A percentile compares a stretch with the other conserved stretches of the same genome.
Evolutionary conservation across 2,113 vertebrate genomes (phyloP).

Genomic region (Lamprologus ornatipinnis): DNA sequence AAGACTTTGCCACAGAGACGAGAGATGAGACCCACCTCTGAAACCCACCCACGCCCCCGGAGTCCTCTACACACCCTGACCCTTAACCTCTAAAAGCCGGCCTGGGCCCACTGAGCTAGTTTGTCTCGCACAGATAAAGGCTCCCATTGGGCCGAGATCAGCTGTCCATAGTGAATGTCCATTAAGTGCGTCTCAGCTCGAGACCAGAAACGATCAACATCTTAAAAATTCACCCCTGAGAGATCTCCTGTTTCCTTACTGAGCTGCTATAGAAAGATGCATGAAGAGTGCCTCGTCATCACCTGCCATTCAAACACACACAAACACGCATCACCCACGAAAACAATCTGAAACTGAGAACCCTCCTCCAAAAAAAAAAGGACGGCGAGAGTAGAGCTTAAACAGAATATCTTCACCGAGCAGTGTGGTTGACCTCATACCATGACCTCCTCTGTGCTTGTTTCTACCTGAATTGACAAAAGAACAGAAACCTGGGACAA

Average conservation of each 20-base stretch:
- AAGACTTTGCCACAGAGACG: constrained; percentile 76
- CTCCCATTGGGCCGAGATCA: neutral
- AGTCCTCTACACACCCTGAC: constrained; percentile 2
- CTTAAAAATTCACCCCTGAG: neutral
- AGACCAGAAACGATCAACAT: neutral
- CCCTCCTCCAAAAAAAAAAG: neutral
- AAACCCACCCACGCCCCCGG: neutral
- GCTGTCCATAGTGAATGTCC: constrained; percentile 4
- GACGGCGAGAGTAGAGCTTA: neutral
- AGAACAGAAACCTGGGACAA: neutral
- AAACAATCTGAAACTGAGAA: neutral
- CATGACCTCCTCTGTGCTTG: neutral
- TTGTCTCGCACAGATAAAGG: neutral
- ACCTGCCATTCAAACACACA: neutral
- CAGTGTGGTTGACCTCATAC: neutral
- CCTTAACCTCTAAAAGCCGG: neutral
- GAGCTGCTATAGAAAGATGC: constrained; percentile 59
- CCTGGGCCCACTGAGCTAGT: neutral
- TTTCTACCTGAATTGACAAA: neutral
- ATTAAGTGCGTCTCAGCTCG: constrained; percentile 3
- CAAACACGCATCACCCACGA: neutral
- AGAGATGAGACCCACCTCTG: constrained; percentile 83
- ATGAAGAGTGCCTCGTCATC: constrained; percentile 62
- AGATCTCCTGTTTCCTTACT: neutral
- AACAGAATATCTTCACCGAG: neutral